These are phyloP conservation scores for Euschistus heros DNA, from an alignment of 1,140 invertebrate genomes.

Conservation along the genomic window DNA sequence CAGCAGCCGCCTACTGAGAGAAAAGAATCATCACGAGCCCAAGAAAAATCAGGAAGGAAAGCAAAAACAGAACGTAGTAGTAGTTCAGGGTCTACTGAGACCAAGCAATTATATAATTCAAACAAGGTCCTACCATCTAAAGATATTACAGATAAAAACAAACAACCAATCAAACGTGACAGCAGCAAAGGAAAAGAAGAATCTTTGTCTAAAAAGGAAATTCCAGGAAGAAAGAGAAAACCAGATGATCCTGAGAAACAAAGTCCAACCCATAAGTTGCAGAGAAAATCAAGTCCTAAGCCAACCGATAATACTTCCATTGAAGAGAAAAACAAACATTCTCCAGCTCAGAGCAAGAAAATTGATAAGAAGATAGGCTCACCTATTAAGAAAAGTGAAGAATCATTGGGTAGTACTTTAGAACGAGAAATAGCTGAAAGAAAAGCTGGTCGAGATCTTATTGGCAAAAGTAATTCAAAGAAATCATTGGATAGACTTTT, in stretches of 20 bases:
- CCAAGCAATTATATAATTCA: constrained; percentile 1
- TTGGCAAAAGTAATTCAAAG: constrained; percentile 26
- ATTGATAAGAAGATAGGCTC: constrained; percentile 46
- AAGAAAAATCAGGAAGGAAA: constrained; percentile 30
- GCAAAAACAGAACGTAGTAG: constrained; percentile 22
- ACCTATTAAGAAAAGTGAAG: constrained; percentile 17
- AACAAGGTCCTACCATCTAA: constrained; percentile 14
- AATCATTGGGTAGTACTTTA: constrained; percentile 26
- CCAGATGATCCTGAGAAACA: constrained; percentile 30
- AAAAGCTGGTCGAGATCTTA: constrained; percentile 25
- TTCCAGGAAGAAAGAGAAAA: constrained; percentile 34
- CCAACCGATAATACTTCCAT: constrained; percentile 31
- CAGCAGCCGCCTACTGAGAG: constrained; percentile 58
- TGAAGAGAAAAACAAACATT: constrained; percentile 35
- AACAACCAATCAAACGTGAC: constrained; percentile 27
- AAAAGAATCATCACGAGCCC: constrained; percentile 52
- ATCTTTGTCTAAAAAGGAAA: constrained; percentile 18
- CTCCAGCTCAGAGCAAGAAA: constrained; percentile 56
- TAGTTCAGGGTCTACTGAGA: constrained; percentile 8
- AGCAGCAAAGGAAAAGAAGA: constrained; percentile 16
- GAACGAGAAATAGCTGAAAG: constrained; percentile 30
- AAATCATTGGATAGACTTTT: constrained; percentile 29
- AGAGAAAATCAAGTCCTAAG: constrained; percentile 32
- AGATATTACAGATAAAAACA: constrained; percentile 11
- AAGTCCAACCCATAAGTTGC: constrained; percentile 20